Evolutionary conservation across 2,888 invertebrate genomes (phyloP), one percentile per base, ranked within the genome.

Genomic region (Dastarcus helophoroides): DNA sequence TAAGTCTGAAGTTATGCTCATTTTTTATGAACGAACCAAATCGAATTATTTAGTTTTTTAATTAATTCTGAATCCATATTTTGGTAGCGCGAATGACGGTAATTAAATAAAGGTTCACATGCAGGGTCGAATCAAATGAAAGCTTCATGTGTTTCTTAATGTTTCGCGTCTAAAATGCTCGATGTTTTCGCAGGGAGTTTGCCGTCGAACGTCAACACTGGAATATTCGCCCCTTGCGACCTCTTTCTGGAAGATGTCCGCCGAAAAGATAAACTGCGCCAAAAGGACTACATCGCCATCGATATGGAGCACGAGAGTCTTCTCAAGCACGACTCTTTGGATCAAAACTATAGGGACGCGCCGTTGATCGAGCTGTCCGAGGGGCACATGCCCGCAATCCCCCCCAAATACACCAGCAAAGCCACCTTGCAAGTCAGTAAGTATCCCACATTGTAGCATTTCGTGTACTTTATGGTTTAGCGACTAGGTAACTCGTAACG

Each of bases 151-250:
- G 4, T 7, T 22, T 22, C 12, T 22, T 8, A 8, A 11, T 22
- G n/a, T 22, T 8, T 22, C 12, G 2, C 10, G 10, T 22, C 12
- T 22, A 11, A 11, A 11, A 8, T 12, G 15, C 14, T 7, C 7
- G 7, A 2, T 2, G 26, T 4, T 8, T 15, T 45, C 44, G 9
- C 40, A 57, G 57, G 60, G 42, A 59, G 58, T 41, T 44, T 62
- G 28, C 61, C 61, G 15, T 58, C 59, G 42, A 58, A 61, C 43
- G 60, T 60, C 11, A 61, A 60, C 41, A 53, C 54, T 10, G 54
- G 56, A 24, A 43, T 46, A 5, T 37, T 47, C 9, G 37, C 41
- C 22, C 41, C 42, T 14, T 45, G 45, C 31, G 47, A 53, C 29
- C 46, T 49, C 27, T 60, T 59, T 37, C 41, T 60, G 32, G 54